Base-by-base conservation (phyloP, 1,140 invertebrate species). In the Lepidotrigona ventralis region DNA sequence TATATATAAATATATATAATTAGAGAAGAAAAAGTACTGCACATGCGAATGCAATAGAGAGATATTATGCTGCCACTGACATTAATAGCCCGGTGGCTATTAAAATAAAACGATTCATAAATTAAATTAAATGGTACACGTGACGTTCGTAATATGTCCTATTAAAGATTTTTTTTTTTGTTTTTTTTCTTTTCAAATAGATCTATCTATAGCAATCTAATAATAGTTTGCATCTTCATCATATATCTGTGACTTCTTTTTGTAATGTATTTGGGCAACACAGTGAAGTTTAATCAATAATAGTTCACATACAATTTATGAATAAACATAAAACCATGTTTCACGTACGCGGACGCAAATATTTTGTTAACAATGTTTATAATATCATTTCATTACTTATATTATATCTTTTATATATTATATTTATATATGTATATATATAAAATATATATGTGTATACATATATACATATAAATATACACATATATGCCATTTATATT, bases 331-430 rank as follows among this genome's bases (percentile, higher is more conserved):
- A 91, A 90, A 80, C 74, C 79, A 66, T 83, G 82, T 75, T 90
- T 86, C 85, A 80, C 71, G 79, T 89, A 87, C 84, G 87, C 92
- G 92, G 92, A 93, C 92, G 92, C 88, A 93, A 93, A 90, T 92
- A 91, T 92, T 90, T 92, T 89, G 82, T 91, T 88, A 93, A 93
- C 90, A 92, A 92, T 93, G 85, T 92, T 90, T 91, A 92, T 90
- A 91, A 90, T 91, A 89, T 90, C 86, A 88, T 88, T 81, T 78
- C 85, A 83, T 81, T 85, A 83, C 87, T 81, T 80, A 74, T 79
- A 75, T 74, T 63, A 60, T 85, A 68, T 69, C 33, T 64, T 83
- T 66, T 80, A 78, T 90, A 74, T 83, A 51, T 85, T 79, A 64
- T 80, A 80, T 69, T 64, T 66, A 71, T 23, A 79, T 66, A 33